Percentiles rank a stretch among this genome's conserved stretches.
phyloP scores from a whole-genome alignment of 2,888 invertebrate species.

The Opisthograptis luteolata region DNA sequence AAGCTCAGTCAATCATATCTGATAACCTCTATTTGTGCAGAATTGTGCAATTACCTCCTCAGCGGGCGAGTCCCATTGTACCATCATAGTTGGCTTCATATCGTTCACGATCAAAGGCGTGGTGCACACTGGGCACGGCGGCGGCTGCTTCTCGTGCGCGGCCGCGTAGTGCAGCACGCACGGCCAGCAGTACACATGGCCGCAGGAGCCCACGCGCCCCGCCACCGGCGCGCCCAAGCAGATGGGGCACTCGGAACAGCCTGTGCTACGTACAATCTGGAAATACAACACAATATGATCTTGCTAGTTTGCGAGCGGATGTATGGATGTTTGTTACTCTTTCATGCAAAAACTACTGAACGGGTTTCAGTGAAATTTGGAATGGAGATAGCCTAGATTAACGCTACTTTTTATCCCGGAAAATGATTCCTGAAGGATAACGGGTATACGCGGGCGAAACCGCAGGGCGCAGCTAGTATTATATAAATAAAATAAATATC shows the following conservation, averaged over 20 bases:
- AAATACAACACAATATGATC: too few species aligned
- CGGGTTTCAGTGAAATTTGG: too few species aligned
- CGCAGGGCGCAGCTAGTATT: too few species aligned
- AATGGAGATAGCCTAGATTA: too few species aligned
- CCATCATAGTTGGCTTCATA: constrained; percentile 87
- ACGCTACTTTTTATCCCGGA: too few species aligned
- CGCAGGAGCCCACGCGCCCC: constrained; percentile 96
- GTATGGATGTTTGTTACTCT: too few species aligned
- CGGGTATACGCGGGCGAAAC: too few species aligned
- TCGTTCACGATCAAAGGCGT: constrained; percentile 91
- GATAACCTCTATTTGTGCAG: too few species aligned
- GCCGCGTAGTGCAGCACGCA: constrained; percentile 97
- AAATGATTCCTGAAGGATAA: too few species aligned
- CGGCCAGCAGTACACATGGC: constrained; percentile 98
- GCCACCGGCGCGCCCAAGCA: constrained; percentile 94
- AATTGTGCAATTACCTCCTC: constrained; percentile 65
- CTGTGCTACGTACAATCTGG: constrained; percentile 71
- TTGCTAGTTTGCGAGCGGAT: neutral
- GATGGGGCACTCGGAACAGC: constrained; percentile 90
- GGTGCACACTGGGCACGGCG: constrained; percentile 95
- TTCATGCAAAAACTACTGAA: too few species aligned
- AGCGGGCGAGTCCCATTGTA: constrained; percentile 69
- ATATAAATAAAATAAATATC: too few species aligned
- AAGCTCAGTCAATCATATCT: too few species aligned
- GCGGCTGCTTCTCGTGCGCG: constrained; percentile 91